These are phyloP conservation scores for Ornithoptera priamus DNA, from an alignment of 2,888 invertebrate species.

Conservation along the genomic window DNA sequence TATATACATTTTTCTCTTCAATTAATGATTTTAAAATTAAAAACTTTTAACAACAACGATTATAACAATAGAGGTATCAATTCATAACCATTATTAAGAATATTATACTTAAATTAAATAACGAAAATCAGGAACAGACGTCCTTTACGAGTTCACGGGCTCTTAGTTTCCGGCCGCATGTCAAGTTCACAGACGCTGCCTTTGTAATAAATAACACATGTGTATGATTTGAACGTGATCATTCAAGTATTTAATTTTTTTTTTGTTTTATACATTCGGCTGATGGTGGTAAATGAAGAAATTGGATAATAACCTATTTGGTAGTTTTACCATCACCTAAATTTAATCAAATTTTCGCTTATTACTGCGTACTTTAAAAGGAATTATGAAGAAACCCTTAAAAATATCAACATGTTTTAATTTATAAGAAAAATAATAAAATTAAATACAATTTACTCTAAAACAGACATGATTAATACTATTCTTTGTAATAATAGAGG, in stretches of 20 bases:
- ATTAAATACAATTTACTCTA: too few relatives aligned
- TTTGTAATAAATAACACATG: slow-evolving; percentile 20
- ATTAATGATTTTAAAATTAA: background rate
- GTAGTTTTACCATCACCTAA: too few relatives aligned
- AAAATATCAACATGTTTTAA: too few relatives aligned
- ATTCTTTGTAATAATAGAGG: too few relatives aligned
- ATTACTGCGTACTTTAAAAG: too few relatives aligned
- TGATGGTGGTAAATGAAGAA: background rate
- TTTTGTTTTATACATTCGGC: background rate
- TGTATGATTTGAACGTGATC: background rate
- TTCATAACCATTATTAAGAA: background rate
- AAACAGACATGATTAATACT: too few relatives aligned
- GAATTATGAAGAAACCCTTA: too few relatives aligned
- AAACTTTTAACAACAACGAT: background rate
- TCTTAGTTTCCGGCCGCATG: slow-evolving; percentile 20
- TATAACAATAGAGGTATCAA: background rate
- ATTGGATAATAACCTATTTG: too few relatives aligned
- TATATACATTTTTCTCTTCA: too few relatives aligned
- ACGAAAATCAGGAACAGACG: slow-evolving; percentile 18
- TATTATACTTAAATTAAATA: slow-evolving; percentile 19
- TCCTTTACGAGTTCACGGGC: slow-evolving; percentile 19
- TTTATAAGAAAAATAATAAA: too few relatives aligned
- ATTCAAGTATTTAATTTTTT: background rate
- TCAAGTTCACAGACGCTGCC: slow-evolving; percentile 17
- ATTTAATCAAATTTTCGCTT: too few relatives aligned